These are phyloP conservation scores for Platygyra sinensis DNA, from an alignment of 64 coral and sea anemone species.

Conservation along the genomic window DNA sequence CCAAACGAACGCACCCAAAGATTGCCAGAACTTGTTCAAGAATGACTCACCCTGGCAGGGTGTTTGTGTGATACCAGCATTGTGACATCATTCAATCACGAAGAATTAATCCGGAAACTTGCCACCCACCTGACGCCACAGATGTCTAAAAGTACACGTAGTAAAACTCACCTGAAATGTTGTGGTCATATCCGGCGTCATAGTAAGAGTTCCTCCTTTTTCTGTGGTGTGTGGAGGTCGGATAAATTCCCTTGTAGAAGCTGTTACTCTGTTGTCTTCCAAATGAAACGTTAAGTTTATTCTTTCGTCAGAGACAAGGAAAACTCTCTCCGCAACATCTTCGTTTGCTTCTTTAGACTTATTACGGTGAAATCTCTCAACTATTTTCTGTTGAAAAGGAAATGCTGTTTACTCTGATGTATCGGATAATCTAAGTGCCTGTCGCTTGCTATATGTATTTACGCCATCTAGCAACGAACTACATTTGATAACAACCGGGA, in stretches of 20 bases:
- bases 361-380: conserved; percentile 92
- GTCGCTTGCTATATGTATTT: no score
- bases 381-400: conserved; percentile 84
- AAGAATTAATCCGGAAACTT: no score
- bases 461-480: no score
- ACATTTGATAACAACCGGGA: no score
- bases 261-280: conserved; percentile 91
- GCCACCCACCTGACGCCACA: no score
- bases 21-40: no score
- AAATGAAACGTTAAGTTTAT: conserved; percentile 97
- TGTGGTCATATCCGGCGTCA: conserved; percentile 98
- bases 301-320: conserved; percentile 85
- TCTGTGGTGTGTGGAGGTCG: conserved; percentile 86
- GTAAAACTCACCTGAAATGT: conserved; percentile 85
- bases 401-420: not conserved
- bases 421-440: not conserved
- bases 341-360: conserved; percentile 82
- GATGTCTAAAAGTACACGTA: not conserved
- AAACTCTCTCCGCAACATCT: conserved; percentile 90
- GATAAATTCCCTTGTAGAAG: conserved; percentile 93
- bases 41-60: no score
- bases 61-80: no score
- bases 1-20: no score
- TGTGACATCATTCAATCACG: no score
- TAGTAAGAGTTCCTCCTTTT: conserved; percentile 82